Conservation (phyloP, 1,140 invertebrate species). For the Scaptomyza hsui region DNA sequence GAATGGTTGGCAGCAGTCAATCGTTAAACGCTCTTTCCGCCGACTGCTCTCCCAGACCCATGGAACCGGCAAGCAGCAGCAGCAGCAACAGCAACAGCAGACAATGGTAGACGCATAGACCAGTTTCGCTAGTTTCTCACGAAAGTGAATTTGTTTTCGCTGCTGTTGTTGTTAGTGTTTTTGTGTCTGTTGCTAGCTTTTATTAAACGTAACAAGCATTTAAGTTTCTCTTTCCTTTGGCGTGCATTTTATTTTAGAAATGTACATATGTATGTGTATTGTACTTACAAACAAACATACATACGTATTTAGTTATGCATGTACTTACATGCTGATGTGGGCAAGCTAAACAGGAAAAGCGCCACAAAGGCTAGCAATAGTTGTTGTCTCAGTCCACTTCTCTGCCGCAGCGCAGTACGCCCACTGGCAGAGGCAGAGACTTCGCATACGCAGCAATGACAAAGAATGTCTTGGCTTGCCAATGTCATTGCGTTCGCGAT, state of each 20-base stretch:
- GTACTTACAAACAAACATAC: too few species aligned
- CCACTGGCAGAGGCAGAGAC: neutral
- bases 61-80: constrained; percentile 11
- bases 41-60: constrained; percentile 2
- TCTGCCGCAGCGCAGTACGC: constrained; percentile 6
- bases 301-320: neutral
- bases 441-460: constrained; percentile 47
- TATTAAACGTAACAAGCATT: constrained; percentile 54
- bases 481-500: constrained; percentile 32
- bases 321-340: constrained; percentile 46
- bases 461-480: constrained; percentile 53
- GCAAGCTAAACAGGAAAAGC: constrained; percentile 48
- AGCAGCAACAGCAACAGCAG: neutral
- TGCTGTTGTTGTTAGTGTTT: constrained; percentile 18
- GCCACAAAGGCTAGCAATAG: constrained; percentile 34
- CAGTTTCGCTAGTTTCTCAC: constrained; percentile 76
- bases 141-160: constrained; percentile 81
- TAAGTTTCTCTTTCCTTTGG: constrained; percentile 69
- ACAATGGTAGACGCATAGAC: constrained; percentile 51
- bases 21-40: neutral
- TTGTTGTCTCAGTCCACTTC: constrained; percentile 13
- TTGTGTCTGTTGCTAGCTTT: neutral
- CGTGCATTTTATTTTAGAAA: constrained; percentile 17
- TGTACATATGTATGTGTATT: constrained; percentile 1
- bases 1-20: neutral